These are phyloP conservation scores for Pteromalus puparum DNA, from an alignment of 1,140 invertebrate species.

Conservation along the genomic window DNA sequence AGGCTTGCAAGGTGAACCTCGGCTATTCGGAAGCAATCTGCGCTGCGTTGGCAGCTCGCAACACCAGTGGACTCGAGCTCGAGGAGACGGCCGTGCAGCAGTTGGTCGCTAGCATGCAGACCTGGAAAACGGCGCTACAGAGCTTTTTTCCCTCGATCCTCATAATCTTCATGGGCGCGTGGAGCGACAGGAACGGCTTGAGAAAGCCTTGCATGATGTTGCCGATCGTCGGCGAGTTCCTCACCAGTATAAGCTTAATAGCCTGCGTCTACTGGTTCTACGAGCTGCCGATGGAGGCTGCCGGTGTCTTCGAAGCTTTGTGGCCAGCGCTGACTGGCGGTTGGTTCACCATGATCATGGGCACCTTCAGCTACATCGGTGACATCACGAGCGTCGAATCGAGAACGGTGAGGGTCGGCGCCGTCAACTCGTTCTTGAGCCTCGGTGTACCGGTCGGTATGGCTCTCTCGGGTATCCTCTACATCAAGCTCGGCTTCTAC, in stretches of 20 bases:
- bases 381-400: conserved; percentile 89
- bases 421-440: conserved; percentile 89
- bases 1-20: conserved; percentile 89
- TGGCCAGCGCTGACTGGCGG: conserved; percentile 88
- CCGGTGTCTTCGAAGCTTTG: conserved; percentile 84
- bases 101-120: conserved; percentile 84
- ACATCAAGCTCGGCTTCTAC: conserved; percentile 85
- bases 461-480: conserved; percentile 83
- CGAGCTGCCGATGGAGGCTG: conserved; percentile 85
- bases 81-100: conserved; percentile 87
- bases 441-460: conserved; percentile 87
- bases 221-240: conserved; percentile 87
- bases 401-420: conserved; percentile 87
- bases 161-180: conserved; percentile 86
- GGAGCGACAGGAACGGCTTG: conserved; percentile 84
- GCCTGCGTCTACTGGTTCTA: conserved; percentile 87
- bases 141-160: conserved; percentile 84
- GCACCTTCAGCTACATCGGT: conserved; percentile 91
- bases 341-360: conserved; percentile 93
- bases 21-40: conserved; percentile 83
- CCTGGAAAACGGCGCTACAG: conserved; percentile 88
- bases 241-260: conserved; percentile 85
- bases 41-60: conserved; percentile 81
- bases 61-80: conserved; percentile 82
- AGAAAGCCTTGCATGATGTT: conserved; percentile 90